phyloP scores from a whole-genome alignment of 2,113 vertebrate species.

The Pithys albifrons region DNA sequence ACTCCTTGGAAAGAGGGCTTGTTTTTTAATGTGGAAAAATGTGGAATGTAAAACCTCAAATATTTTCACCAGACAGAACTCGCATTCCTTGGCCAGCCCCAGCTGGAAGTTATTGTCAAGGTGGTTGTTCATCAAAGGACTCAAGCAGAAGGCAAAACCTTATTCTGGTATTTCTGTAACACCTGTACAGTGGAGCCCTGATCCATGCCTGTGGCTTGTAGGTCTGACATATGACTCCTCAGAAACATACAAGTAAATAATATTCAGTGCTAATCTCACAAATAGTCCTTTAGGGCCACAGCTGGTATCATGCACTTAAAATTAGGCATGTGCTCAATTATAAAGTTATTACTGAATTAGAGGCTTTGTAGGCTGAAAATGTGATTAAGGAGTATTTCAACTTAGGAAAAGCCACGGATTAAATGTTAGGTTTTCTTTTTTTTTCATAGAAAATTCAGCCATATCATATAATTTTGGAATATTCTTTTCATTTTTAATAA shows the following conservation, averaged over 20 bases:
- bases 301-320: slow-evolving; percentile 1
- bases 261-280: slow-evolving; percentile 9
- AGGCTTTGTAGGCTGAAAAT: slow-evolving; percentile 24
- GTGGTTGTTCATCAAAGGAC: slow-evolving; percentile 3
- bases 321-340: slow-evolving; percentile 30
- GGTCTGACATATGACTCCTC: neutral
- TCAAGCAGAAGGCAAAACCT: neutral
- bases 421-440: neutral
- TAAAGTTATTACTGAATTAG: slow-evolving; percentile 34
- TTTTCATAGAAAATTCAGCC: neutral
- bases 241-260: slow-evolving; percentile 2
- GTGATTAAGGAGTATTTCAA: slow-evolving; percentile 9
- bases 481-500: slow-evolving; percentile 55
- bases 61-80: slow-evolving; percentile 48
- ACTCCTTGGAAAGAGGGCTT: slow-evolving; percentile 24
- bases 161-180: slow-evolving; percentile 9
- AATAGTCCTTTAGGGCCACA: slow-evolving; percentile 15
- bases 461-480: slow-evolving; percentile 42
- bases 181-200: slow-evolving; percentile 1
- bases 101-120: slow-evolving; percentile 49
- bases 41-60: slow-evolving; percentile 41
- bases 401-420: slow-evolving; percentile 33
- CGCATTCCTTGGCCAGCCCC: neutral
- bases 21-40: slow-evolving; percentile 52
- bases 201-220: neutral